These are phyloP conservation scores for Colossoma macropomum DNA, from an alignment of 2,113 vertebrate species.

Conservation along the genomic window DNA sequence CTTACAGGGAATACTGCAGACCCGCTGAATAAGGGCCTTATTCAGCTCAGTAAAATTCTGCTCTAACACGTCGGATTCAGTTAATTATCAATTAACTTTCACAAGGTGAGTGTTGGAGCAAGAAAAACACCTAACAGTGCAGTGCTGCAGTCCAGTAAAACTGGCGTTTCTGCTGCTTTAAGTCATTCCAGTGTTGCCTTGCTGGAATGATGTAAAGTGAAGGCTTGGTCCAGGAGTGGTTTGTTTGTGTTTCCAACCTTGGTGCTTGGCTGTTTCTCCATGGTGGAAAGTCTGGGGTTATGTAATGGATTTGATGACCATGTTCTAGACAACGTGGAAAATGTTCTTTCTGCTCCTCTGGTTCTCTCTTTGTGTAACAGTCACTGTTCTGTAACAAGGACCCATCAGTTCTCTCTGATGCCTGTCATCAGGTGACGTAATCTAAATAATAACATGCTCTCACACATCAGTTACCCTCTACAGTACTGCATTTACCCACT, in stretches of 20 bases:
- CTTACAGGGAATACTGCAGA: too few species aligned
- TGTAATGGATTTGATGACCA: not conserved
- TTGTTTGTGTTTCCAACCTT: conserved; percentile 4
- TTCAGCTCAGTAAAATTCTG: too few species aligned
- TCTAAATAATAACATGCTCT: not conserved
- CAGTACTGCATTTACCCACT: not conserved
- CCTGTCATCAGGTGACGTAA: not conserved
- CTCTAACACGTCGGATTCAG: too few species aligned
- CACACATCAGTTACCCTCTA: not conserved
- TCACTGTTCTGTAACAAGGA: not conserved
- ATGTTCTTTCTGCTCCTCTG: conserved; percentile 8
- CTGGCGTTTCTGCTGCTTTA: not conserved
- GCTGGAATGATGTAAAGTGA: not conserved
- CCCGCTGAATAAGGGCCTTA: too few species aligned
- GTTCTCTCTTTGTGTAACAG: not conserved
- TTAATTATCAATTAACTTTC: too few species aligned
- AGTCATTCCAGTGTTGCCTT: not conserved
- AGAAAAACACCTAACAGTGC: not conserved
- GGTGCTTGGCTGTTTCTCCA: not conserved
- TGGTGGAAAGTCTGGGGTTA: not conserved
- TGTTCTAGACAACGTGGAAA: not conserved
- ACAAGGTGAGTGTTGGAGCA: not conserved
- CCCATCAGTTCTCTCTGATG: not conserved
- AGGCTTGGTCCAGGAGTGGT: not conserved
- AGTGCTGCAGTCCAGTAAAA: not conserved